A percentile compares a stretch with the other conserved stretches of the same genome.
Evolutionary conservation across 2,888 invertebrate genomes (phyloP).

Genomic region (Conomelus anceps): DNA sequence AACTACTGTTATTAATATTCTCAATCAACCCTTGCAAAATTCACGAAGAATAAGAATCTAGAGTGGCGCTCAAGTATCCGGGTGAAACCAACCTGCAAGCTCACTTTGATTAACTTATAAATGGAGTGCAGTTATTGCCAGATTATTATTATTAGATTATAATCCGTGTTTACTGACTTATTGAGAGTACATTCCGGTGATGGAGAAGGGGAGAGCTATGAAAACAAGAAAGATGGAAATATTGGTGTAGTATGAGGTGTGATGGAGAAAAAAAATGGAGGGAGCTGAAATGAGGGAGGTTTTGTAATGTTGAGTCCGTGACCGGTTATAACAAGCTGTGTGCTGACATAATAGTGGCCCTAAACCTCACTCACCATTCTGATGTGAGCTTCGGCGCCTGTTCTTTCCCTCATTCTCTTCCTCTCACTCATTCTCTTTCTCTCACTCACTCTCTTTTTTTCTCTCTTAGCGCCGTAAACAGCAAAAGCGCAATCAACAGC

Average conservation of each 20-base stretch:
- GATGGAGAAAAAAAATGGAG: not conserved
- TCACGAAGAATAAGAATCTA: too few relatives aligned
- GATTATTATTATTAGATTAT: constrained; percentile 25
- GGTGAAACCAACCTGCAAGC: not conserved
- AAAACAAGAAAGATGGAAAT: not conserved
- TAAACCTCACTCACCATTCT: not conserved
- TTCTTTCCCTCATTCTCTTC: not conserved
- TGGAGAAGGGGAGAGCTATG: not conserved
- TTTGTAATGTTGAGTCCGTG: constrained; percentile 22
- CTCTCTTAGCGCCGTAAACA: not conserved
- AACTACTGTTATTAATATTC: too few relatives aligned
- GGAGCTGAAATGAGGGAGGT: not conserved
- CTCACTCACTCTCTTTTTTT: not conserved
- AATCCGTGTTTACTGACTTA: constrained; percentile 1
- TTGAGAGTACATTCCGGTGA: not conserved
- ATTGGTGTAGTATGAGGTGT: not conserved
- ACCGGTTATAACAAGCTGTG: constrained; percentile 22
- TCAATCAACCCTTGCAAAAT: too few relatives aligned
- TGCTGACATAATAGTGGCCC: constrained; percentile 10
- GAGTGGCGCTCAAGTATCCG: too few relatives aligned
- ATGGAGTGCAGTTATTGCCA: constrained; percentile 1
- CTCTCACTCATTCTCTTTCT: not conserved
- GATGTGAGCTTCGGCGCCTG: not conserved
- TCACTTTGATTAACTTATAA: constrained; percentile 7
- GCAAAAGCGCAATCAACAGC: not conserved